Conservation (phyloP, 92 coral and sea anemone species). For the Plumapathes pennacea region DNA sequence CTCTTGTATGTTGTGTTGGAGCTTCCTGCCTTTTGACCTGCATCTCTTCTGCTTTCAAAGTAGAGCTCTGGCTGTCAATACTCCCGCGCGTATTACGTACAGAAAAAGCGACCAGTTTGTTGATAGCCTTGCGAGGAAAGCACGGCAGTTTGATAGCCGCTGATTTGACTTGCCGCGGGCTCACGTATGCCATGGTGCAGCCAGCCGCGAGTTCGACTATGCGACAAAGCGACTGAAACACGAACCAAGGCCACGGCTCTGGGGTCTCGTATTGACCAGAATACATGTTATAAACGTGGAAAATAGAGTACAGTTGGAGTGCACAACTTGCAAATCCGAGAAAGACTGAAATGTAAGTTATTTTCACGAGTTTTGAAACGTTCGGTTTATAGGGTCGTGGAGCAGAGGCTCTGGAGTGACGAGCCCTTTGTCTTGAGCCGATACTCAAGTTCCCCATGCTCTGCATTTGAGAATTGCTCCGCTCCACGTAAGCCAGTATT, state of each 20-base stretch:
- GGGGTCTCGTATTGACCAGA: constrained; percentile 18
- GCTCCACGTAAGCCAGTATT: constrained; percentile 50
- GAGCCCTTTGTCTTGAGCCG: not conserved
- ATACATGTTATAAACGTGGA: constrained; percentile 60
- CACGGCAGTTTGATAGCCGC: too few species aligned
- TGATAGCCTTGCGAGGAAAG: too few species aligned
- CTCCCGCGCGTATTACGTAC: too few species aligned
- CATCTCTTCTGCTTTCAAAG: too few species aligned
- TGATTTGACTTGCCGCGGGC: constrained; percentile 70
- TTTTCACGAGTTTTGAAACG: constrained; percentile 68
- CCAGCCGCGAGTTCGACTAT: constrained; percentile 64
- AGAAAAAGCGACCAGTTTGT: too few species aligned
- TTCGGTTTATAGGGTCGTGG: constrained; percentile 41
- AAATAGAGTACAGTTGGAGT: constrained; percentile 67
- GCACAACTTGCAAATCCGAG: constrained; percentile 70
- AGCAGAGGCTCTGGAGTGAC: not conserved
- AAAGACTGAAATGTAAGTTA: constrained; percentile 66
- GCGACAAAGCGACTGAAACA: constrained; percentile 64
- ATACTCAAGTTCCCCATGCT: constrained; percentile 45
- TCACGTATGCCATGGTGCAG: constrained; percentile 74
- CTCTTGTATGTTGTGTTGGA: too few species aligned
- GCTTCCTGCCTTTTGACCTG: too few species aligned
- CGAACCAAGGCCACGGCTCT: constrained; percentile 72
- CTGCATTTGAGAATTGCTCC: constrained; percentile 22
- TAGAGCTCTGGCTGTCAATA: too few species aligned